Conservation (phyloP, 2,888 invertebrate species). For the Nephrocerus scutellatus region DNA sequence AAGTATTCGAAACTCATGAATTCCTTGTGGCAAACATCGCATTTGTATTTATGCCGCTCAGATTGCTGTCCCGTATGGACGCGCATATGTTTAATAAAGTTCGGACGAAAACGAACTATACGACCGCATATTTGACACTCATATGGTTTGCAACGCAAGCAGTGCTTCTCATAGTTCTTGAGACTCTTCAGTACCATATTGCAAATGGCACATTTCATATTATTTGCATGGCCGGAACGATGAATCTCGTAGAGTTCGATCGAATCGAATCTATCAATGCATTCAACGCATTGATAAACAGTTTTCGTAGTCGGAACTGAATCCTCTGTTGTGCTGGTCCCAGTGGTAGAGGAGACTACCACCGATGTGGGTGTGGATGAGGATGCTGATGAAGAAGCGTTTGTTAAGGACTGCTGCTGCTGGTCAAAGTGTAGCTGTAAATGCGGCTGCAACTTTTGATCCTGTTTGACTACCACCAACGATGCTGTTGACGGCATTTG, state of each 20-base stretch:
- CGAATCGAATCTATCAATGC: constrained; percentile 44
- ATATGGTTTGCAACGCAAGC: constrained; percentile 46
- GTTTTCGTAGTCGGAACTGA: constrained; percentile 22
- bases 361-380: constrained; percentile 14
- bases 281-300: constrained; percentile 41
- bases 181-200: constrained; percentile 46
- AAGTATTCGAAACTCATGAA: constrained; percentile 53
- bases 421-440: constrained; percentile 20
- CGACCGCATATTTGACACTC: constrained; percentile 47
- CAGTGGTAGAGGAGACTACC: constrained; percentile 11
- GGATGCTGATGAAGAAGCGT: constrained; percentile 19
- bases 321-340: constrained; percentile 19
- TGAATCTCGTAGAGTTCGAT: constrained; percentile 45
- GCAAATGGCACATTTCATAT: constrained; percentile 47
- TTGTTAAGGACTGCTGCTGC: constrained; percentile 14
- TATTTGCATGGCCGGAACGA: constrained; percentile 45
- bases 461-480: too few relatives aligned
- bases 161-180: constrained; percentile 47
- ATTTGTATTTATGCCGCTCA: constrained; percentile 50
- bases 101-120: constrained; percentile 46
- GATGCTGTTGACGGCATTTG: constrained; percentile 14
- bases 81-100: constrained; percentile 48
- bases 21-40: constrained; percentile 52
- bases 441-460: constrained; percentile 2
- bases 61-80: constrained; percentile 46